Percentiles rank a stretch among this genome's conserved stretches.
Conservation (phyloP, 2,888 invertebrate genomes). For the Lasioglossum calceatum region DNA sequence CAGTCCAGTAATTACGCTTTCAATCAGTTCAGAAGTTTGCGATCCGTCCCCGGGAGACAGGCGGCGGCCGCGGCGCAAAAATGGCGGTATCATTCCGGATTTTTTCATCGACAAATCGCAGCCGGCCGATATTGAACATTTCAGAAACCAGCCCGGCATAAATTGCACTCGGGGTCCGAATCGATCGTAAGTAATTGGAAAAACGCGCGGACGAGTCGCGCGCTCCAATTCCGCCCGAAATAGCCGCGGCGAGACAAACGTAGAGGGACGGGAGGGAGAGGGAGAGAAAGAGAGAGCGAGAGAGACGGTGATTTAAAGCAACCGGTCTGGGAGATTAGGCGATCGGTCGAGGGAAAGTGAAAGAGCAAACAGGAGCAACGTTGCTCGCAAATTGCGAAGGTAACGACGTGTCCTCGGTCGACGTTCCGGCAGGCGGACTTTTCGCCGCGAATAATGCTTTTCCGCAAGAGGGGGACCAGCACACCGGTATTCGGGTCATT, state of each 20-base stretch:
- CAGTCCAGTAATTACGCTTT: neutral
- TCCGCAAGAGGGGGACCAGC: neutral
- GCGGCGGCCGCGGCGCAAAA: neutral
- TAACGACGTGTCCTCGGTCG: conserved; percentile 64
- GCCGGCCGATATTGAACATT: conserved; percentile 4
- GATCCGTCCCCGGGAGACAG: neutral
- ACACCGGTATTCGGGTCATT: neutral
- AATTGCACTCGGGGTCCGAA: conserved; percentile 5
- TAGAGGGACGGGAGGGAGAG: neutral
- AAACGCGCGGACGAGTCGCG: conserved; percentile 28
- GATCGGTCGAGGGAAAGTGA: conserved; percentile 21
- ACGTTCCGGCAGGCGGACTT: conserved; percentile 57
- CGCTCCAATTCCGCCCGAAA: conserved; percentile 48
- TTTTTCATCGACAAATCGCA: neutral
- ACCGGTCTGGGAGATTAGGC: conserved; percentile 38
- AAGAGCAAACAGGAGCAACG: conserved; percentile 54
- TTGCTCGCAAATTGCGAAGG: conserved; percentile 51
- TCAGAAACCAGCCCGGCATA: conserved; percentile 10
- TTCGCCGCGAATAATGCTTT: conserved; percentile 61
- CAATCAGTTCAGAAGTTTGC: neutral
- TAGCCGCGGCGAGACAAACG: conserved; percentile 27
- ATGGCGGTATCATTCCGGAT: neutral
- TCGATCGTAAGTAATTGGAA: conserved; percentile 26
- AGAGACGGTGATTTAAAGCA: conserved; percentile 48
- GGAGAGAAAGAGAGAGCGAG: neutral